Percentiles rank a stretch among this genome's conserved stretches.
Conservation (phyloP, 2,888 invertebrate genomes). For the Tetheella fluctuosa region DNA sequence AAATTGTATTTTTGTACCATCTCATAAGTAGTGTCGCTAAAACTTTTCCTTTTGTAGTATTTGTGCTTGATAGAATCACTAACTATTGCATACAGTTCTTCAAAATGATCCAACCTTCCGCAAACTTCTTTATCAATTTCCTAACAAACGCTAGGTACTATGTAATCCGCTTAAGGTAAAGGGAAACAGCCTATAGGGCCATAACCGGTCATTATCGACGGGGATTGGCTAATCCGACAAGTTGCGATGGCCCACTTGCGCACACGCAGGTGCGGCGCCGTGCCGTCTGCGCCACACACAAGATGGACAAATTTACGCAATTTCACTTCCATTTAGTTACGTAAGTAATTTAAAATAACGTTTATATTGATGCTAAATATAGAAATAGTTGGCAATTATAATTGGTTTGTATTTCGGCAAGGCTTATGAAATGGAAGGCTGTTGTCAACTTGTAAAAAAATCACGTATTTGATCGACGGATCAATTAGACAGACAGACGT, state of each 20-base stretch:
- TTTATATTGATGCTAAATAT: not conserved
- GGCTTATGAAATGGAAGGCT: not conserved
- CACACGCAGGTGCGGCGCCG: constrained; percentile 64
- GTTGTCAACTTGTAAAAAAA: not conserved
- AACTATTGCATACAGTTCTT: not conserved
- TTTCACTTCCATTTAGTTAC: not conserved
- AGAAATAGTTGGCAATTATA: not conserved
- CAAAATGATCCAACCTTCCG: constrained; percentile 9
- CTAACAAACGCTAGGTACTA: constrained; percentile 21
- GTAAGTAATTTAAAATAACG: constrained; percentile 1
- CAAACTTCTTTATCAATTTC: constrained; percentile 5
- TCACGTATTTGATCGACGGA: not conserved
- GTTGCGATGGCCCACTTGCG: constrained; percentile 43
- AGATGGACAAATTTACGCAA: constrained; percentile 15
- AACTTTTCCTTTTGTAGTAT: not conserved
- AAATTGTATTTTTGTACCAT: too few species aligned
- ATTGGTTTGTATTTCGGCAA: not conserved
- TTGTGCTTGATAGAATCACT: not conserved
- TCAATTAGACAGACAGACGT: not conserved
- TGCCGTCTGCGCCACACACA: constrained; percentile 51
- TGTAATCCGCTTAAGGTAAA: constrained; percentile 28
- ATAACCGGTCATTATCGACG: constrained; percentile 15
- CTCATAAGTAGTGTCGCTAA: too few species aligned
- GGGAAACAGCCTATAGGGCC: constrained; percentile 29
- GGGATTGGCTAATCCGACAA: constrained; percentile 33